Percentiles rank a stretch among this genome's conserved stretches.
These are phyloP conservation scores for Potamarius usumacintae DNA, from an alignment of 2,113 vertebrate genomes.

Conservation along the genomic window DNA sequence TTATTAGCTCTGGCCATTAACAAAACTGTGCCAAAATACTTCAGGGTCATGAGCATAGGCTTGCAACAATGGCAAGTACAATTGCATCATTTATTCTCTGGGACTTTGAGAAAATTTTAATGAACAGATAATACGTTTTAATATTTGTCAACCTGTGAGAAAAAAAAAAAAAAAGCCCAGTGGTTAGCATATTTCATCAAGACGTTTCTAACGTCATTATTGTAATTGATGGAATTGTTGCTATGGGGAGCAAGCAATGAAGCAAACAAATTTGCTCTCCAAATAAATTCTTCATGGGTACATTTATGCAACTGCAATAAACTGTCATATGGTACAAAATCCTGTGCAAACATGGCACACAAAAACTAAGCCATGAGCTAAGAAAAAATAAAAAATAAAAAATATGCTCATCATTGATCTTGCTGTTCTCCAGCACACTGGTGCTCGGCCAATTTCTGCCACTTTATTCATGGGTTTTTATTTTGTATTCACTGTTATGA, in stretches of 20 bases:
- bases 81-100: neutral
- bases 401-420: neutral
- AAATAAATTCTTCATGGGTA: neutral
- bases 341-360: neutral
- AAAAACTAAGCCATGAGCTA: neutral
- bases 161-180: neutral
- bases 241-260: neutral
- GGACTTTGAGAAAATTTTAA: neutral
- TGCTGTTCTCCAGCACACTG: no score
- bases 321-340: neutral
- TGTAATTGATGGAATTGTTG: neutral
- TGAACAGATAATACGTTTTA: constrained; percentile 16
- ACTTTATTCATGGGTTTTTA: neutral
- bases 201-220: neutral
- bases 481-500: constrained; percentile 8
- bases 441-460: neutral
- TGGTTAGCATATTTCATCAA: neutral
- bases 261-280: neutral
- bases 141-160: neutral
- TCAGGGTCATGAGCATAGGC: neutral
- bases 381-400: neutral
- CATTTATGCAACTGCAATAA: neutral
- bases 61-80: neutral
- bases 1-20: neutral
- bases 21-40: neutral